phyloP scores from a whole-genome alignment of 2,888 invertebrate species.

The Cerastis leucographa region DNA sequence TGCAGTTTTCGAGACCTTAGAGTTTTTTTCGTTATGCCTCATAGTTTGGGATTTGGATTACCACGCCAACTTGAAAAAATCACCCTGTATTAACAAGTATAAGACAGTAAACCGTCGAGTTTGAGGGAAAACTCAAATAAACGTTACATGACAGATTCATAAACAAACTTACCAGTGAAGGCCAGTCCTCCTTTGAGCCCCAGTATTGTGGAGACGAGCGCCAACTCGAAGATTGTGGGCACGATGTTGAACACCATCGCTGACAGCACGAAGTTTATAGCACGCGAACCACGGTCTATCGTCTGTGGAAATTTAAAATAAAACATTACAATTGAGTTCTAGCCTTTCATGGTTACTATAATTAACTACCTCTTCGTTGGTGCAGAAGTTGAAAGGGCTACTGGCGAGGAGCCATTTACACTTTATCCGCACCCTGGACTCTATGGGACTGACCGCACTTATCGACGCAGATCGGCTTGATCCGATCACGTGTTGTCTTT shows the following conservation, averaged over 20 bases:
- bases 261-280: slow-evolving; percentile 98
- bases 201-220: slow-evolving; percentile 96
- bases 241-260: slow-evolving; percentile 99
- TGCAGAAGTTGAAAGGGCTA: not conserved
- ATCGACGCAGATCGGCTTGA: not conserved
- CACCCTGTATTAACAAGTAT: not conserved
- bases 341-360: not conserved
- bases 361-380: not conserved
- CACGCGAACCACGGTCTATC: slow-evolving; percentile 97
- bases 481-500: not conserved
- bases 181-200: slow-evolving; percentile 93
- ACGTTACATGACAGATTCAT: not conserved
- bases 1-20: too few relatives aligned
- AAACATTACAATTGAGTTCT: not conserved
- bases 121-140: not conserved
- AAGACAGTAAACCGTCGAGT: not conserved
- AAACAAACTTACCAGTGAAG: slow-evolving; percentile 87
- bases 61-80: too few relatives aligned
- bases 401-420: not conserved
- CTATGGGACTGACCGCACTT: not conserved
- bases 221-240: slow-evolving; percentile 98
- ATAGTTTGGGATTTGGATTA: too few relatives aligned
- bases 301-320: slow-evolving; percentile 89
- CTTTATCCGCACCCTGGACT: too few relatives aligned
- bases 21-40: too few relatives aligned